Evolutionary conservation across 2,888 invertebrate species (phyloP), one percentile per base, ranked within the genome.

Genomic region (Cephonodes hylas): DNA sequence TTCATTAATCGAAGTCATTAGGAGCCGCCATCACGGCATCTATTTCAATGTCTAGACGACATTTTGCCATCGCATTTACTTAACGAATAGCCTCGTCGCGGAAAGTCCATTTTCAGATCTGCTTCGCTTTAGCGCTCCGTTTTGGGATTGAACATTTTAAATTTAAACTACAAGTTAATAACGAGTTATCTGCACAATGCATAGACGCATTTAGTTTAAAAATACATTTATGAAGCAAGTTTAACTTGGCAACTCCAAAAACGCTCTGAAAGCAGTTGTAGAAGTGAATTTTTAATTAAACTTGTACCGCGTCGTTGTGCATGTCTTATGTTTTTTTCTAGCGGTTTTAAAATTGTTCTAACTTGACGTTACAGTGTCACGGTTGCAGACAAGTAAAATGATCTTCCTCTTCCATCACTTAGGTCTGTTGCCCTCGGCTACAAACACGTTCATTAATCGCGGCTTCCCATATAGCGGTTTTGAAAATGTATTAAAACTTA

Each of bases 1-100:
- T 79, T 67, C 69, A 73, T 76, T 77, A 81, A 81, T 77, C 73
- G 72, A 65, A 73, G 71, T 68, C 74, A 76, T 80, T 80, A 80
- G 70, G 68, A 70, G 69, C 67, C 71, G 68, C 63, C 75, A 72
- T 78, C 78, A 76, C 73, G 70, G 69, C 71, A 66, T 64, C 69
- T 63, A 66, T 68, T 69, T 70, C 69, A 70, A 73, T 68, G 66
- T 66, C 70, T 70, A 76, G 80, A 81, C 75, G 71, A 73, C 69
- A 68, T 76, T 76, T 73, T 73, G 75, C 73, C 69, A 66, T 69
- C 72, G 67, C 72, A 53, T 53, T 27, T 53, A 31, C 70, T 76
- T 76, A 76, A 76, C 74, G 71, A 74, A 74, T 68, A 68, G 69
- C 64, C 69, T 53, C 27, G 18, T 27, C 53, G 53, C 18, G 31